Evolutionary conservation across 2,888 invertebrate species (phyloP), one percentile per base, ranked within the genome.

Genomic region (Rotaria sp.): DNA sequence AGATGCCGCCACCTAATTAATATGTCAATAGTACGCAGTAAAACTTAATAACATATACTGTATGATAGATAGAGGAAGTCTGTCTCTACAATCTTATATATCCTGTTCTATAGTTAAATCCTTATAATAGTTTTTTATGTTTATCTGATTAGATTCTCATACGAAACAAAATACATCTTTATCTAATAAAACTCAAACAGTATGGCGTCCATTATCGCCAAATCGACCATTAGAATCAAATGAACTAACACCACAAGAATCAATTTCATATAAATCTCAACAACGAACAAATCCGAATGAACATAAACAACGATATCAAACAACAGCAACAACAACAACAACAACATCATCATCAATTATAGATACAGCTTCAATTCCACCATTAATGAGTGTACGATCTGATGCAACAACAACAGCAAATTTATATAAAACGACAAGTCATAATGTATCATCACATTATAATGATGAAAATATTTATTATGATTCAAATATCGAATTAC

Each of bases 251-350:
- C 80, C 45, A 80, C 45, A 24, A 45, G 80, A 80, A 80, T 41
- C 80, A 13, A 45, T 41, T 0, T 13, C n/a, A 45, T 80, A 45
- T 45, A 80, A 80, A 80, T 80, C 80, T 41, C 80, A 80, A 45
- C 41, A 80, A 45, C 80, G 41, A 45, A 45, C 41, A 26, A 75
- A 45, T 75, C 3, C 26, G 2, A 80, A 80, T 41, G 80, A 80
- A 26, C 45, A 80, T 45, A 41, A 80, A 45, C 80, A 80, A 80
- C 80, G 45, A n/a, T 80, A 80, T 80, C 80, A 41, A 45, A 26
- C 41, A 3, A 30, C n/a, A 30, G 30, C n/a, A n/a, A n/a, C n/a
- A n/a, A n/a, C n/a, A n/a, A n/a, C n/a, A n/a, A n/a, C n/a, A n/a
- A n/a, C n/a, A n/a, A n/a, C n/a, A 30, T 35, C n/a, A 30, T n/a